Evolutionary conservation across 2,113 vertebrate genomes (phyloP), one percentile per base, ranked within the genome.

Genomic region (Ascaphus truei): DNA sequence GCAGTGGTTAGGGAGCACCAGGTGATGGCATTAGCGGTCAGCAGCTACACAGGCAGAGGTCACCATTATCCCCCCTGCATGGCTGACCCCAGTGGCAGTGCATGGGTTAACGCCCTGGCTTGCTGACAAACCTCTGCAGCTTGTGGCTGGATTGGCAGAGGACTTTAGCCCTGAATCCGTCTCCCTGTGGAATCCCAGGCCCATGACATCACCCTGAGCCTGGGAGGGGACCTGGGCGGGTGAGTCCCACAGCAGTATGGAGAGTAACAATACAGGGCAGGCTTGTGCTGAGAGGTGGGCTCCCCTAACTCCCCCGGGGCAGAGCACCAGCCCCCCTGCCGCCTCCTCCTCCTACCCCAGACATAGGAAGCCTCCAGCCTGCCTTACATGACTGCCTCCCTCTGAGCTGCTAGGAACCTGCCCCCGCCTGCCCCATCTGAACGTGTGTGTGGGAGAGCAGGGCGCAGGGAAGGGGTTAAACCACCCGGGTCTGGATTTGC

Each of bases 181-280:
- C 37, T 45, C 64, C 37, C 29, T 18, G 22, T 58, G 65, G 53
- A 68, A 58, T 68, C 65, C 65, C 53, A 43, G n/a, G 52, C 10
- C 12, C n/a, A 20, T 68, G 65, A 68, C 53, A 68, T 68, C 53
- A 36, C 23, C 10, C 16, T 47, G 16, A 47, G 16, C 20, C 41
- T 20, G 18, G 65, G 53, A 58, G 53, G 65, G 39, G 16, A 12
- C 41, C 13, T 27, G 65, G 53, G 48, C 41, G 65, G 39, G 39
- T n/a, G 15, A 55, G 51, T 55, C 51, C 30, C 18, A 7, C 10
- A 13, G 18, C 34, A 27, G 26, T 41, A 39, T 15, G 22, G 5
- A 22, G 5, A 3, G 23, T 34, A 20, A 27, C 50, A 30, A 12
- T 55, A 29, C 26, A 63, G 20, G 26, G 6, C 5, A 63, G 52